Evolutionary conservation across 2,888 invertebrate species (phyloP), one percentile per base, ranked within the genome.

Genomic region (Watsonalla binaria): DNA sequence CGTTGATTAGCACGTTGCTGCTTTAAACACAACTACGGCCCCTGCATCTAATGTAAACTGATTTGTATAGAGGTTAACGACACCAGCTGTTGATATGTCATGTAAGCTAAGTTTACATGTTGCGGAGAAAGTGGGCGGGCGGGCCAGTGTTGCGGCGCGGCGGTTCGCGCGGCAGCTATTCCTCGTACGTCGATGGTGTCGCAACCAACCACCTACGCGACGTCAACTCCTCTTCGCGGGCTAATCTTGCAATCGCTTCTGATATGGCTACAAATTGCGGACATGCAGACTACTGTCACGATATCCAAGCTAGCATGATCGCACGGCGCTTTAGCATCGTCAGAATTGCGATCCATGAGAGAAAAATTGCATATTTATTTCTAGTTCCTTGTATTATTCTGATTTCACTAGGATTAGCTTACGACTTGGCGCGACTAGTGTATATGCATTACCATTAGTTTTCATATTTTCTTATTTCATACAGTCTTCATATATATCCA

Each of bases 41-140:
- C 11, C 8, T 64, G 65, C 57, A 61, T 64, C 61, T 69, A 73
- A 70, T 70, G 67, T 68, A 74, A 70, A 71, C 76, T 65, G 64
- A 69, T 72, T 73, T 74, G 70, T 74, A 66, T 69, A 70, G 64
- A 71, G 74, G 75, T 75, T 72, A 76, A 71, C 69, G 76, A 74
- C 75, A 67, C 65, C 68, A 24, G 24, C 24, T 68, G 67, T 70
- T 74, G 70, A 66, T 66, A 75, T 62, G 56, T 67, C 66, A 52
- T 59, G 56, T 65, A 72, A 70, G 68, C 65, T 66, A 56, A 50
- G 68, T 65, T 72, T 68, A 67, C 64, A 63, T 65, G 60, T 63
- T 62, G 56, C 57, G 63, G 72, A 70, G 76, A 78, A 77, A 78
- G 77, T 72, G 66, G 67, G 65, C 64, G 65, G 60, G 56, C 63